phyloP scores from a whole-genome alignment of 2,888 invertebrate genomes.

The Lordiphosa andalusiaca region DNA sequence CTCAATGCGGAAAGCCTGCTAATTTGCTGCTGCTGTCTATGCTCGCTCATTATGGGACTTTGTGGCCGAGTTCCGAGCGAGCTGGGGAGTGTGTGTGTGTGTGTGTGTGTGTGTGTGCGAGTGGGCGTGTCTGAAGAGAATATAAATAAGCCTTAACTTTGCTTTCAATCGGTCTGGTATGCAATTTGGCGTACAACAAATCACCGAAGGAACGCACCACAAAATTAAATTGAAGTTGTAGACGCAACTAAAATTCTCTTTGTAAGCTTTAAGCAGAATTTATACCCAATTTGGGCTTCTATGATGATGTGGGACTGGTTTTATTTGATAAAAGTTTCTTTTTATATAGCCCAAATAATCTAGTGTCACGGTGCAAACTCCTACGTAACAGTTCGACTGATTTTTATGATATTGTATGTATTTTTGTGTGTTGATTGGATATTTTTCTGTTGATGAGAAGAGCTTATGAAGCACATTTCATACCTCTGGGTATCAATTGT shows the following conservation, averaged over 20 bases:
- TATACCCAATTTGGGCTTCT: too few species aligned
- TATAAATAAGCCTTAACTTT: slow-evolving; percentile 43
- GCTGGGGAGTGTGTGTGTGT: slow-evolving; percentile 7
- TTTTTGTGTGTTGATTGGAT: too few species aligned
- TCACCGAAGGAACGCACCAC: slow-evolving; percentile 49
- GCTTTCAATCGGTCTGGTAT: slow-evolving; percentile 56
- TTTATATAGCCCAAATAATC: too few species aligned
- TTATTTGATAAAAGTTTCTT: too few species aligned
- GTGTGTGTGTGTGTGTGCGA: slow-evolving; percentile 1
- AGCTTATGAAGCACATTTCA: too few species aligned
- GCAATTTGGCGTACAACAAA: slow-evolving; percentile 66
- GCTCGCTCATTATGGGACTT: slow-evolving; percentile 56
- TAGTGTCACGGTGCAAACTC: too few species aligned
- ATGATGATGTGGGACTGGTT: too few species aligned
- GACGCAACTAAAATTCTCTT: slow-evolving; percentile 22
- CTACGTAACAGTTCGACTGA: too few species aligned
- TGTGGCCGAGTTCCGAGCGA: slow-evolving; percentile 2
- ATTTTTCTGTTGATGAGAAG: too few species aligned
- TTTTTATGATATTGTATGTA: too few species aligned
- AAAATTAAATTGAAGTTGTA: slow-evolving; percentile 29
- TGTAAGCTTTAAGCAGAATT: slow-evolving; percentile 3
- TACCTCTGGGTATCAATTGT: too few species aligned
- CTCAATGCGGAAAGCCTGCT: slow-evolving; percentile 46
- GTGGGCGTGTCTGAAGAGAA: slow-evolving; percentile 35
- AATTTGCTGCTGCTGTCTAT: slow-evolving; percentile 46